Evolutionary conservation across 2,113 vertebrate genomes (phyloP), one percentile per base, ranked within the genome.

Genomic region (Aplodontia rufa): DNA sequence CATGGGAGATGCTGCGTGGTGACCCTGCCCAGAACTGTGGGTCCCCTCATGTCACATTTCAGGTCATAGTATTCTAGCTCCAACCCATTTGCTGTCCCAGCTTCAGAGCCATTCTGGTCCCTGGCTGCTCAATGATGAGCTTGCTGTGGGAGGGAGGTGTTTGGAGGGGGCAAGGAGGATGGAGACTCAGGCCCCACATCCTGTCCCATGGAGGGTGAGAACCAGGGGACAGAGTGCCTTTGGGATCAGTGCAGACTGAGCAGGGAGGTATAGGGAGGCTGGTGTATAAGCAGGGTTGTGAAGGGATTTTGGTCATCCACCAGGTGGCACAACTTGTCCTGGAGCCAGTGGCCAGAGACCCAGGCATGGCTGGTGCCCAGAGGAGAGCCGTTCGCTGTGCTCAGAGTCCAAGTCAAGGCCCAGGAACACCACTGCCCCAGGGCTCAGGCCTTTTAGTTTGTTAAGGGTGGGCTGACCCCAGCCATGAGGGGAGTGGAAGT

Each of bases 401-500:
- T 53, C 17, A 3, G 71, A 53, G n/a, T 17, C 4, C 40, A 45
- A 51, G 37, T 60, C 7, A 1, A 8, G 22, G 11, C 4, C 58
- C 40, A 0, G 45, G 49, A 55, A 79, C 6, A 9, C 68, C 0
- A 1, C 8, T 0, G 16, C 22, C 55, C 9, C 1, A 0, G 17
- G 9, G 22, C 6, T 51, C 4, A 1, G 64, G 58, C 75, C 47
- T 68, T 58, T 37, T 28, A n/a, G n/a, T 13, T 35, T 17, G 5
- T 30, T 8, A 40, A 20, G 35, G 20, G 3, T 17, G 14, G 24
- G 51, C n/a, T 3, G 1, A 17, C 51, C 37, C 37, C 32, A 20
- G 42, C 68, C 3, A 1, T 11, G 26, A 5, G 0, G 12, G 71
- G 4, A 11, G 3, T 51, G 9, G 40, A 51, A 51, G 6, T 13